phyloP scores from a whole-genome alignment of 2,113 vertebrate genomes.

The Grantiella picta region DNA sequence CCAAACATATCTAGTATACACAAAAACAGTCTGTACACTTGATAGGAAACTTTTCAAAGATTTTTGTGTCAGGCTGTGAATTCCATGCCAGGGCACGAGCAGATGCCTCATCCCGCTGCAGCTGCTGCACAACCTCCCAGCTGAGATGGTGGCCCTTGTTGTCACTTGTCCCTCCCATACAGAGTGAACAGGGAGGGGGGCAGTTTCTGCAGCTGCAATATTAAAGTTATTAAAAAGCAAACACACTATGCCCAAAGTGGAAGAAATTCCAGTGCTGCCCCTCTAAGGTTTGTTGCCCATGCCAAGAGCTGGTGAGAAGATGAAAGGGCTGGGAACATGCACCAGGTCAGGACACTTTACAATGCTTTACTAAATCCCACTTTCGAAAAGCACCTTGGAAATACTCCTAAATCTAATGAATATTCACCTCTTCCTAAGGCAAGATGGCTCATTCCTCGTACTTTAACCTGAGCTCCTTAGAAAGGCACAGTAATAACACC shows the following conservation, averaged over 20 bases:
- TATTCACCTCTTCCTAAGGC: neutral
- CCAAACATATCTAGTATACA: neutral
- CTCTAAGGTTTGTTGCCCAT: neutral
- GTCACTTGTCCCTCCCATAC: neutral
- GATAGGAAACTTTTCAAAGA: neutral
- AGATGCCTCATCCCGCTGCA: neutral
- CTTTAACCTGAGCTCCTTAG: neutral
- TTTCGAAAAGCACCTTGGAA: neutral
- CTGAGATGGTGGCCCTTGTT: neutral
- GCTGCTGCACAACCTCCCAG: neutral
- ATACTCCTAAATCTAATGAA: neutral
- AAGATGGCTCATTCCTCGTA: neutral
- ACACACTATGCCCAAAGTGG: neutral
- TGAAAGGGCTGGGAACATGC: neutral
- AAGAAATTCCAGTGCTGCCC: neutral
- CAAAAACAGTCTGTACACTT: neutral
- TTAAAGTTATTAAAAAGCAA: neutral
- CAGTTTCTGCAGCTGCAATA: neutral
- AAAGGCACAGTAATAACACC: neutral
- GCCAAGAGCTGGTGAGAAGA: neutral
- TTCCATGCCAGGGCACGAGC: neutral
- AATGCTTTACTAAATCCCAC: neutral
- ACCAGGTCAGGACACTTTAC: neutral
- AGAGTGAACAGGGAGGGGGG: neutral
- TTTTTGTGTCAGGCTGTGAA: neutral